phyloP scores from a whole-genome alignment of 2,113 vertebrate species.

The Megaceryle torquata region DNA sequence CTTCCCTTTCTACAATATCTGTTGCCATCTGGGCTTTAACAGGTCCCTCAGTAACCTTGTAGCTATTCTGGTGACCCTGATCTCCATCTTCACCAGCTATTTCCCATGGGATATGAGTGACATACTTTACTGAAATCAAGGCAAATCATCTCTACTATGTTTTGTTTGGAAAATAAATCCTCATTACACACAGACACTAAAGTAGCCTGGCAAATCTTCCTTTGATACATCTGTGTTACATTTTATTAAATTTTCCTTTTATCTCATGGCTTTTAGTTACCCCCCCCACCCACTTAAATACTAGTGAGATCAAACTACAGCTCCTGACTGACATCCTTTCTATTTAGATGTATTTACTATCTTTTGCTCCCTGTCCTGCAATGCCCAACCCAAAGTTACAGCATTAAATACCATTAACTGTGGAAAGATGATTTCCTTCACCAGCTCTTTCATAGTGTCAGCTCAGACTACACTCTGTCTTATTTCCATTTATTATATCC shows the following conservation, averaged over 20 bases:
- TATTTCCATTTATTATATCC: neutral
- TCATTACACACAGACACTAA: neutral
- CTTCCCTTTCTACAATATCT: neutral
- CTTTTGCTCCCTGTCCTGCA: neutral
- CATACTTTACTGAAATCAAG: neutral
- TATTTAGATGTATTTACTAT: neutral
- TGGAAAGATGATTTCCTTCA: neutral
- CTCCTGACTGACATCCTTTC: neutral
- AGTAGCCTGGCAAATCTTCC: neutral
- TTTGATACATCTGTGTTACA: neutral
- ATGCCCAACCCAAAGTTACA: rapidly evolving
- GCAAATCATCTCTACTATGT: neutral
- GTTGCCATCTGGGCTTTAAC: neutral
- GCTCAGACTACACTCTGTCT: neutral
- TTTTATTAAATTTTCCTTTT: neutral
- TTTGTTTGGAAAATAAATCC: neutral
- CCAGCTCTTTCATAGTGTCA: neutral
- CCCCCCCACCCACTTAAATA: neutral
- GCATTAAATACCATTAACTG: neutral
- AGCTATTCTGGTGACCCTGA: neutral
- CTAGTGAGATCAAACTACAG: neutral
- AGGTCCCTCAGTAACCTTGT: neutral
- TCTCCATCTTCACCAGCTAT: neutral
- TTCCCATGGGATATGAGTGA: neutral
- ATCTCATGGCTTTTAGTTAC: neutral